Percentiles rank a stretch among this genome's conserved stretches.
These are phyloP conservation scores for Lithophane semibrunnea DNA, from an alignment of 2,888 invertebrate species.

Conservation along the genomic window DNA sequence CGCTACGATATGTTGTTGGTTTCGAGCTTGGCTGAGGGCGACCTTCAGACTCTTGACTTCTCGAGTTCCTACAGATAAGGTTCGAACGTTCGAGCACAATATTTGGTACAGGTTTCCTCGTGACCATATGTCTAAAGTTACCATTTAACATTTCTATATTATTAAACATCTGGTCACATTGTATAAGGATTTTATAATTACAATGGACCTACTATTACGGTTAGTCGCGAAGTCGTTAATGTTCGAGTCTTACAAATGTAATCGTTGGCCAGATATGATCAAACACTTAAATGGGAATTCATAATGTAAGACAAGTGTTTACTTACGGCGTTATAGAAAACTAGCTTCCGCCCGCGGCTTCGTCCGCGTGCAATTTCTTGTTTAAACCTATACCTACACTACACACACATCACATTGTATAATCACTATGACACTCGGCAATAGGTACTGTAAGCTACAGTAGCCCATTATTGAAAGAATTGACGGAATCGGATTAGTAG, in stretches of 20 bases:
- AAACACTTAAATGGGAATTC: neutral
- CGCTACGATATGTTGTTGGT: neutral
- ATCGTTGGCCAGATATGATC: neutral
- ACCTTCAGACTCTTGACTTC: neutral
- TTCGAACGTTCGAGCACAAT: neutral
- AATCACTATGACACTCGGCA: neutral
- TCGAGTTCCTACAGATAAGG: neutral
- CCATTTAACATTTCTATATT: neutral
- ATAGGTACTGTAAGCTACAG: neutral
- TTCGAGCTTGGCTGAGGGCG: neutral
- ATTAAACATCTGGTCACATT: neutral
- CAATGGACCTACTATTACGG: neutral
- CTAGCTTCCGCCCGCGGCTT: neutral
- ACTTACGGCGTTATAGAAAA: neutral
- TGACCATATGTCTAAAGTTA: neutral
- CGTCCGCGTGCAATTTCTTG: too few species aligned
- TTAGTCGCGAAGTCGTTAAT: neutral
- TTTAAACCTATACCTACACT: too few species aligned
- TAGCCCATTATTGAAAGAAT: neutral
- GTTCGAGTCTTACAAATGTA: slow-evolving; percentile 3
- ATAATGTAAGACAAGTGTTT: neutral
- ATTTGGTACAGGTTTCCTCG: neutral
- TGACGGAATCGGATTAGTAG: neutral
- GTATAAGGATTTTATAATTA: neutral
- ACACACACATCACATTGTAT: too few species aligned